Base-by-base conservation (phyloP, 2,797 vertebrate species). In the Anguilla anguilla region DNA sequence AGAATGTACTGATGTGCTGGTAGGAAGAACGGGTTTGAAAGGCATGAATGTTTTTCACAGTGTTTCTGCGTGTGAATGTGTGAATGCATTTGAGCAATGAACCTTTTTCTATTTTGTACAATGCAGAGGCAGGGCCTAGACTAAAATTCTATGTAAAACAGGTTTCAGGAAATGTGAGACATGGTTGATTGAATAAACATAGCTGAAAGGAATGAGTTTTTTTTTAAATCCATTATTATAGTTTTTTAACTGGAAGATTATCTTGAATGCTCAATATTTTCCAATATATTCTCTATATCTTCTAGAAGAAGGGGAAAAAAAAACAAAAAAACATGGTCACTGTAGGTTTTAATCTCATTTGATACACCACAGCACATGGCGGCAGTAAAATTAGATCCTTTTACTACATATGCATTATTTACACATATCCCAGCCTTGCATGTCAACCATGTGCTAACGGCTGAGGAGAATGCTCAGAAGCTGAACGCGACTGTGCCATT, bases 361-460 rank as follows among this genome's bases (percentile, higher is more conserved):
- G 77, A 85, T 79, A 86, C 74, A 87, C 67, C 79, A 83, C 79
- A 57, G 90, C 72, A 87, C 89, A 86, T 88, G 90, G 88, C 90
- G 86, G 89, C 90, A 87, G 92, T 93, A 93, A 93, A 95, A 95
- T 95, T 94, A 95, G 93, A 95, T 95, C 91, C 87, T 94, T 94
- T 93, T 92, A 92, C 93, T 92, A 91, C 88, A 89, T 92, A 94
- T 95, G 84, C 90, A 95, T 95, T 94, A 96, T 96, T 95, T 92
- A 96, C 92, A 91, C 89, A 90, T 87, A 86, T 86, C 90, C 89
- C 91, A 90, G 91, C 92, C 90, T 89, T 92, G 43, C 91, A 92
- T 93, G 93, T 93, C 93, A 94, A 90, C 90, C 93, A 92, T 94
- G 94, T 93, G 94, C 93, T 94, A 92, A 93, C 90, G 90, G 90